Evolutionary conservation across 2,888 invertebrate genomes (phyloP), one percentile per base, ranked within the genome.

Genomic region (Apodemia duryi): DNA sequence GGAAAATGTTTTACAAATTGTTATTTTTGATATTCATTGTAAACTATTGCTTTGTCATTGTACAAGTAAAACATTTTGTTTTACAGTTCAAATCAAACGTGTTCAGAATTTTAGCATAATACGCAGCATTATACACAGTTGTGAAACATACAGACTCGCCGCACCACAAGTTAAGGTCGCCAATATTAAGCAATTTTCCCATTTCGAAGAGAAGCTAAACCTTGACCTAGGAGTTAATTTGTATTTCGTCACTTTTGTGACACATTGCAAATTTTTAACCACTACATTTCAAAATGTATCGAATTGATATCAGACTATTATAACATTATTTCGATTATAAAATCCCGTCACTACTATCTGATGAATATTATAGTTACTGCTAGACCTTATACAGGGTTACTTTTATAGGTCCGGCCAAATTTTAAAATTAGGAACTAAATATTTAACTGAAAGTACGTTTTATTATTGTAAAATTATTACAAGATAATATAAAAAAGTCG

Each of bases 201-300:
- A 89, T 87, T 91, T 88, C 88, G 90, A 91, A 86, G 90, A 89
- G 81, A 87, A 86, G 83, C 78, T 75, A 76, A 81, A 85, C 91
- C 91, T 91, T 91, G 91, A 91, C 91, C 91, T 91, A 91, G 88
- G 91, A 89, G 81, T 87, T 83, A 84, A 83, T 81, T 85, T 80
- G 78, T 69, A 76, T 91, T 91, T 91, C 90, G 85, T 84, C 88
- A 91, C 74, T 77, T 76, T 71, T 73, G 76, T 77, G 83, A 74
- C 75, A 73, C 72, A 80, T 82, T 82, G 83, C 82, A 82, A 65
- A 61, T 67, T 49, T 69, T 68, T 64, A 63, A 66, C 51, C 68
- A 66, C 61, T 21, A 41, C 41, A 38, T 65, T 61, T 65, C 41
- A n/a, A 52, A 29, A n/a, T 61, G 29, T 63, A 63, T n/a, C 35